Evolutionary conservation across 64 coral and sea anemone genomes (phyloP).

Genomic region (Actinia tenebrosa): DNA sequence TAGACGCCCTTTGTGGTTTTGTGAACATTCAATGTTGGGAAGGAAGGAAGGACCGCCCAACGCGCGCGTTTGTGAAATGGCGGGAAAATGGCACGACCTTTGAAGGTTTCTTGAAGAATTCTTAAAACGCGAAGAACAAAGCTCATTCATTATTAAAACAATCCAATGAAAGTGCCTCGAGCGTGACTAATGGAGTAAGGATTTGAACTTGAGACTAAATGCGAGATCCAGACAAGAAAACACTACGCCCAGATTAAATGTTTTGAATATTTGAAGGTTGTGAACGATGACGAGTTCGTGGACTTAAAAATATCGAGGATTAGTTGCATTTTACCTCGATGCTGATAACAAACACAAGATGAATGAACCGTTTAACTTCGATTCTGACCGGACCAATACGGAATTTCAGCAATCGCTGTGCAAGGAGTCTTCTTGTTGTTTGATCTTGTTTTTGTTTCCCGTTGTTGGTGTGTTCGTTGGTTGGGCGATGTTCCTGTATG

Average conservation of each 20-base stretch:
- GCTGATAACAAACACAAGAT: background rate
- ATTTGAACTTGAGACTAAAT: background rate
- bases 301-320: background rate
- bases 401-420: background rate
- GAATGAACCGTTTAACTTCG: background rate
- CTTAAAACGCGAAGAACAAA: background rate
- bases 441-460: background rate
- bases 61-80: background rate
- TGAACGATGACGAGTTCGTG: background rate
- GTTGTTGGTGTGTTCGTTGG: constrained; percentile 11
- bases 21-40: background rate
- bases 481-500: constrained; percentile 10
- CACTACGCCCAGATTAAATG: background rate
- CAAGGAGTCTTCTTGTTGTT: background rate
- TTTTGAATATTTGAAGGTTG: constrained; percentile 1
- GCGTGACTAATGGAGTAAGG: background rate
- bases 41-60: background rate
- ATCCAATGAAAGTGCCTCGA: background rate
- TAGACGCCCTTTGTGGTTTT: background rate
- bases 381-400: background rate
- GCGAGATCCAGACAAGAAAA: background rate
- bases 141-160: constrained; percentile 1
- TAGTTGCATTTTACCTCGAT: background rate
- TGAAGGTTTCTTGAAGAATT: background rate
- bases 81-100: constrained; percentile 7